Evolutionary conservation across 2,113 vertebrate genomes (phyloP), one percentile per base, ranked within the genome.

Genomic region (Sardina pilchardus): DNA sequence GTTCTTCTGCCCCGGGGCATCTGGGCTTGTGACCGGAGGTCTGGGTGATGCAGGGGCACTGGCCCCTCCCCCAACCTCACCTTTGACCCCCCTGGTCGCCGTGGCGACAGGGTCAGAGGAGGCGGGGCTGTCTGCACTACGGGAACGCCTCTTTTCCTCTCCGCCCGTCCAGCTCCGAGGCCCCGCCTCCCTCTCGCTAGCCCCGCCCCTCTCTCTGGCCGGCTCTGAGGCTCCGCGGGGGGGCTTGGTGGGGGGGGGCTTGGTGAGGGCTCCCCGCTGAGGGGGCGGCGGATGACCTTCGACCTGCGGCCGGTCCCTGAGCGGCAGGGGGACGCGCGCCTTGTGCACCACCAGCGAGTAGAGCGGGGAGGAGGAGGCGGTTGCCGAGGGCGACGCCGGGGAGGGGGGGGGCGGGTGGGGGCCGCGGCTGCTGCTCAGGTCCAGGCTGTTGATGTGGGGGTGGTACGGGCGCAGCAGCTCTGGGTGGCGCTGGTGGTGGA

Each of bases 401-500:
- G 8, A 10, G 63, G 63, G 63, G 1, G 26, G 26, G 6, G 63
- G 63, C 8, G 26, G n/a, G 63, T 9, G 24, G 90, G 85, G 80
- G 91, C 34, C 0, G 90, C 92, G 12, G 3, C 82, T 90, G 44
- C 84, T 89, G 30, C 90, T 80, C 43, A 89, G 84, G 67, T 89
- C 94, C 85, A 95, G 83, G 83, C 91, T 93, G 89, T 90, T 95
- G 90, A 94, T 96, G 43, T 95, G 94, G 8, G 97, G 97, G 92
- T 98, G 94, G 5, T 97, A 97, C 8, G 97, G 97, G 92, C 94
- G 94, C 81, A 98, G 88, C 56, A 98, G 93, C 92, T 97, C 97
- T 1, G 98, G 97, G 87, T 96, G 95, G 86, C 91, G 95, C 91
- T 97, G 96, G 87, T 96, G 97, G 93, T 99, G 96, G 84, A 98